Evolutionary conservation across 2,113 vertebrate genomes (phyloP), one percentile per base, ranked within the genome.

Genomic region (Corvus hawaiiensis): DNA sequence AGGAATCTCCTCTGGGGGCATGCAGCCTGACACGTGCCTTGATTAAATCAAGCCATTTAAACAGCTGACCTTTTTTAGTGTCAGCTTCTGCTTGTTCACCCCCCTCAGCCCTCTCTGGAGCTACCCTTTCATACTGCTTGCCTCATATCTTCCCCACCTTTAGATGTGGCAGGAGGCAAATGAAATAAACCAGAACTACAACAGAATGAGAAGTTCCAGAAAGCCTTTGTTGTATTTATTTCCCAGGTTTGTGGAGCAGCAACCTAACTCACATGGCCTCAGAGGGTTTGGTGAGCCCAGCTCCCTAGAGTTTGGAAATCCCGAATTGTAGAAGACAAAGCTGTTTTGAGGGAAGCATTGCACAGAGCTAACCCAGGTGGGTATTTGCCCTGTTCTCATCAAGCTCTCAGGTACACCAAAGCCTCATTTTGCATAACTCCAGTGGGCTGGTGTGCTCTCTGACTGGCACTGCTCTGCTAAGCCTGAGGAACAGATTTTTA

Each of bases 21-120:
- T 74, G 39, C 12, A 86, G 67, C 82, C 94, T 92, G 76, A 92
- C 37, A 8, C 33, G 35, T 94, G 74, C 81, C 95, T 91, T 81
- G 54, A 54, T 96, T 97, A 97, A 96, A 98, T 87, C 83, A 93
- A 92, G 48, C 79, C 84, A 88, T 88, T 96, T 96, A 96, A 94
- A 88, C 28, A 61, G 78, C 55, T 94, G 97, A 91, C 87, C 89
- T 96, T 96, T 89, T 81, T 51, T 54, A 96, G 92, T 44, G 66
- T 66, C 87, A 76, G 37, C 83, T 97, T 89, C 82, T 96, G 77
- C 87, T 91, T 85, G 79, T 44, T 90, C 82, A 33, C 17, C 54
- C 67, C 26, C 9, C 41, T 64, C 80, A 51, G 18, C 75, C 87
- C 82, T 56, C 91, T 79, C 93, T 76, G 88, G 41, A 85, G 83